Percentiles rank a stretch among this genome's conserved stretches.
Evolutionary conservation across 2,888 invertebrate genomes (phyloP).

Genomic region (Phaonia tiefii): DNA sequence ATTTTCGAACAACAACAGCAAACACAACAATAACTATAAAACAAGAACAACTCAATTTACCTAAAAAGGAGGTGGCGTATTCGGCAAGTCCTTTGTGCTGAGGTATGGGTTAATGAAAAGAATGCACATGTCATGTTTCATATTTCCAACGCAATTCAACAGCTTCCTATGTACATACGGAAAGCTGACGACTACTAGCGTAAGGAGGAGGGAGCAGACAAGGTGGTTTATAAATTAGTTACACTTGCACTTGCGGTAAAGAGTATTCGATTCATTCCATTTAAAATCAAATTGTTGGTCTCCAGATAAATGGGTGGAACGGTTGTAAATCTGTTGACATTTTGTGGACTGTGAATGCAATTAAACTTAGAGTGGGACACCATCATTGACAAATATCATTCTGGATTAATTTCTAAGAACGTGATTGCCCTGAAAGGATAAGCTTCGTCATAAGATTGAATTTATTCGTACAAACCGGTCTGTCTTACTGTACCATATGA

Average conservation of each 20-base stretch:
- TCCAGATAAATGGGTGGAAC: conserved; percentile 71
- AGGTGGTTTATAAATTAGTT: conserved; percentile 57
- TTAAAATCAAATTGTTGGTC: conserved; percentile 56
- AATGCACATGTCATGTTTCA: conserved; percentile 80
- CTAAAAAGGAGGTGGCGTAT: conserved; percentile 28
- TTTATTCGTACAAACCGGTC: too few species aligned
- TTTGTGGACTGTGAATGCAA: conserved; percentile 66
- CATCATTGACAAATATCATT: too few species aligned
- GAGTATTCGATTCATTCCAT: conserved; percentile 56
- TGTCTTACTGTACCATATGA: too few species aligned
- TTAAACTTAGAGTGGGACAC: too few species aligned
- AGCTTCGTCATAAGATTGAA: too few species aligned
- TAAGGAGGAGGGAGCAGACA: conserved; percentile 41
- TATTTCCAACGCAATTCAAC: conserved; percentile 70
- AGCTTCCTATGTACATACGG: conserved; percentile 17
- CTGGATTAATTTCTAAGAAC: too few species aligned
- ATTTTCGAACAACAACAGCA: conserved; percentile 54
- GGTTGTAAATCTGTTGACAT: conserved; percentile 77
- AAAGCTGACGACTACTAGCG: too few species aligned
- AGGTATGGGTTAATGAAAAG: conserved; percentile 80
- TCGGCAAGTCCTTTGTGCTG: conserved; percentile 27
- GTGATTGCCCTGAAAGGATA: too few species aligned
- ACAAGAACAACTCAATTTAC: conserved; percentile 63
- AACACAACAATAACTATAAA: conserved; percentile 27
- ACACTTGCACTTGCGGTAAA: conserved; percentile 59